Percentiles rank a stretch among this genome's conserved stretches.
Evolutionary conservation across 1,140 invertebrate species (phyloP).

Genomic region (Bombus breviceps): DNA sequence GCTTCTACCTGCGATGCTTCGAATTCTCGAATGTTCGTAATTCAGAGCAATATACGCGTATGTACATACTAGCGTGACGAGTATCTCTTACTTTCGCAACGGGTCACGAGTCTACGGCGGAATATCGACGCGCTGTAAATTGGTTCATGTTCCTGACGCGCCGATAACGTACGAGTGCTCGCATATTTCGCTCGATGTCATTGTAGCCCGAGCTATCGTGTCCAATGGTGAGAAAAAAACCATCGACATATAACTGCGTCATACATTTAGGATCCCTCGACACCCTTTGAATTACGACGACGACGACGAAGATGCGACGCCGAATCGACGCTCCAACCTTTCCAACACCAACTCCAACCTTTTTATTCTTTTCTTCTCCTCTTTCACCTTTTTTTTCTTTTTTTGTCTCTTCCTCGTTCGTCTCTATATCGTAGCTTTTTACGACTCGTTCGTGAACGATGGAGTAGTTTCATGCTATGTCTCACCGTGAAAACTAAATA

Average conservation of each 20-base stretch:
- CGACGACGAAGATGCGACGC: background rate
- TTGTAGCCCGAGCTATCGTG: background rate
- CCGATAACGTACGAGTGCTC: conserved; percentile 19
- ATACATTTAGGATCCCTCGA: conserved; percentile 24
- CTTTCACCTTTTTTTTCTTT: background rate
- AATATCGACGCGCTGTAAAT: conserved; percentile 17
- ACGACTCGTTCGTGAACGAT: background rate
- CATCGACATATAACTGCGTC: conserved; percentile 13
- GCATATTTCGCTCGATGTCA: conserved; percentile 14
- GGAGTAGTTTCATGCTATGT: background rate
- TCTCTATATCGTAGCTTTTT: background rate
- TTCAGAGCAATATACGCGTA: too few species aligned
- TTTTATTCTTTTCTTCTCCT: background rate
- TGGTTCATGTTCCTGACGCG: conserved; percentile 28
- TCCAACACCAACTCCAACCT: background rate
- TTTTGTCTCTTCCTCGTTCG: background rate
- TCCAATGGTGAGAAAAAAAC: conserved; percentile 2
- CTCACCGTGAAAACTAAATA: background rate
- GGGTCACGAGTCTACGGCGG: background rate
- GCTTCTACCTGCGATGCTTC: too few species aligned
- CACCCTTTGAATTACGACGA: conserved; percentile 2
- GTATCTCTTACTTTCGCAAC: background rate
- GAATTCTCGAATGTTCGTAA: too few species aligned
- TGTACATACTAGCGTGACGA: background rate
- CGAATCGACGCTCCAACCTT: conserved; percentile 1